Conservation (phyloP, 2,113 vertebrate genomes). For the Pluvianellus socialis region DNA sequence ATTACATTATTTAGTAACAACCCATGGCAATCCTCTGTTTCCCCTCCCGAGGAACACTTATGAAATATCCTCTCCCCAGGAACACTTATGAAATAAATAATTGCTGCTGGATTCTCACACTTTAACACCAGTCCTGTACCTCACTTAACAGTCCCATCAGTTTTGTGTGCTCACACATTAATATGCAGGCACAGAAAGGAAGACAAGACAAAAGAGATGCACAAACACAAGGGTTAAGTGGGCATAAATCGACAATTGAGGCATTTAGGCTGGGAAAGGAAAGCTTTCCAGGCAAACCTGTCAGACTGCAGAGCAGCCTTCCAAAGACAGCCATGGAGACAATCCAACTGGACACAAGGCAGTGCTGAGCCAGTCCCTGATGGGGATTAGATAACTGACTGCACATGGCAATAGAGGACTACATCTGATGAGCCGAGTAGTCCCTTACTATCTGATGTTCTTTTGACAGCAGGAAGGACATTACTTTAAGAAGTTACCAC, state of each 20-base stretch:
- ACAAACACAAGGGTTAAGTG: background rate
- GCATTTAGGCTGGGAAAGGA: background rate
- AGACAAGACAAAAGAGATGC: background rate
- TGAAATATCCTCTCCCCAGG: background rate
- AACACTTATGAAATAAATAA: background rate
- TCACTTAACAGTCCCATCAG: background rate
- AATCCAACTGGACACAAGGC: background rate
- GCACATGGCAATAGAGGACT: background rate
- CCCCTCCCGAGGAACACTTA: background rate
- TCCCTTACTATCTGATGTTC: background rate
- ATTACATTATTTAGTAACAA: background rate
- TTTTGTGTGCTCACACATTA: background rate
- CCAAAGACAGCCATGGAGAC: background rate
- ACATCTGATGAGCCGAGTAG: background rate
- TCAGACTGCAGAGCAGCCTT: background rate
- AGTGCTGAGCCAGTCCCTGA: background rate
- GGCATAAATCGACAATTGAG: background rate
- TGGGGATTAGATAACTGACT: background rate
- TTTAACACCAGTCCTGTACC: background rate
- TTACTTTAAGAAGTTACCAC: background rate
- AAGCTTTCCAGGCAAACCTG: background rate
- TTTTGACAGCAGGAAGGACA: background rate
- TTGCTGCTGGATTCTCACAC: background rate
- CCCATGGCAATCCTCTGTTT: background rate
- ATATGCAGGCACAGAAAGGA: accelerated